Percentiles rank a stretch among this genome's conserved stretches.
These are phyloP conservation scores for Phthorimaea operculella DNA, from an alignment of 1,140 invertebrate genomes.

Conservation along the genomic window DNA sequence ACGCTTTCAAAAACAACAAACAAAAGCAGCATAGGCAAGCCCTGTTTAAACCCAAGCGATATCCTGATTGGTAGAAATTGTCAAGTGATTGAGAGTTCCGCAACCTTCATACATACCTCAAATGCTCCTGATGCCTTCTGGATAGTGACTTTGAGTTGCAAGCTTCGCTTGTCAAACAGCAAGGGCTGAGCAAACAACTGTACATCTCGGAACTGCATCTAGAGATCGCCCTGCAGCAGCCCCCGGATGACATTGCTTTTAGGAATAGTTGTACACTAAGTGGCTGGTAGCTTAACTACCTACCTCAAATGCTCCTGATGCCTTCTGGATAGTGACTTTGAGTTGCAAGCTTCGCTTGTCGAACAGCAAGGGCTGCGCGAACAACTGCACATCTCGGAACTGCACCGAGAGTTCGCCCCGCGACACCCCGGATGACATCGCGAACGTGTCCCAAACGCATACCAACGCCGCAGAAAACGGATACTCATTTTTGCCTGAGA, in stretches of 20 bases:
- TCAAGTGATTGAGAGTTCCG: too few species aligned
- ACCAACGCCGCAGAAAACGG: constrained; percentile 32
- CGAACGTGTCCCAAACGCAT: constrained; percentile 35
- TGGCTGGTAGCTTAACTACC: too few species aligned
- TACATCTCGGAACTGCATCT: constrained; percentile 30
- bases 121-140: constrained; percentile 25
- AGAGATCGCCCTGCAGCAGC: too few species aligned
- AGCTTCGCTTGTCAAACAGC: constrained; percentile 16
- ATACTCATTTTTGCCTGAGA: constrained; percentile 27
- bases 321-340: constrained; percentile 17
- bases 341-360: constrained; percentile 15
- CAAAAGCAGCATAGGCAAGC: too few species aligned
- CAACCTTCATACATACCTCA: too few species aligned
- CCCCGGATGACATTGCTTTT: too few species aligned
- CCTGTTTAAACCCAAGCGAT: too few species aligned
- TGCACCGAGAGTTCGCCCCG: constrained; percentile 25
- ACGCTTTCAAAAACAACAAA: too few species aligned
- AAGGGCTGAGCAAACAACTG: constrained; percentile 24
- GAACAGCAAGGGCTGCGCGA: constrained; percentile 23
- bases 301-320: constrained; percentile 30
- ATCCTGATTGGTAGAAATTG: too few species aligned
- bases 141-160: constrained; percentile 15
- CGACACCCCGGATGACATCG: constrained; percentile 22
- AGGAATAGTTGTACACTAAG: too few species aligned
- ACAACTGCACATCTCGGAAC: constrained; percentile 30